phyloP scores from a whole-genome alignment of 2,888 invertebrate genomes.

The Eilema sororculum region DNA sequence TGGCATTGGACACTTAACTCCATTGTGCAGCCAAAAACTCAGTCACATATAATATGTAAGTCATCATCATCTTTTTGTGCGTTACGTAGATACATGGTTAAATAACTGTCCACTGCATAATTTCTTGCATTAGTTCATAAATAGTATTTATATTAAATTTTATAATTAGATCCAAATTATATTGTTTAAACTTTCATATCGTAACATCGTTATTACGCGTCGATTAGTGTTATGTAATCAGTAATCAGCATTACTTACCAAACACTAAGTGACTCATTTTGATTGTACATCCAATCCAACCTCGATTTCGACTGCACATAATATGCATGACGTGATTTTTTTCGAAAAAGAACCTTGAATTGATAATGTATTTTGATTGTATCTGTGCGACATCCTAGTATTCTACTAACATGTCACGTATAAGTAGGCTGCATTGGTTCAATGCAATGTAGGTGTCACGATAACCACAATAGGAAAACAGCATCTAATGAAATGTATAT shows the following conservation, averaged over 20 bases:
- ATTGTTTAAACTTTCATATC: background rate
- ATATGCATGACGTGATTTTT: conserved; percentile 5
- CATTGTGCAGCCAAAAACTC: too few relatives aligned
- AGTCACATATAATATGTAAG: too few relatives aligned
- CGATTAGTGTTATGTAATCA: background rate
- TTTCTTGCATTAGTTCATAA: too few relatives aligned
- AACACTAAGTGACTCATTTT: background rate
- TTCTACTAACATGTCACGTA: conserved; percentile 26
- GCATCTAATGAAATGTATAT: background rate
- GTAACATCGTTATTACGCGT: background rate
- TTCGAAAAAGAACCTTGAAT: conserved; percentile 17
- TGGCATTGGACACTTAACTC: too few relatives aligned
- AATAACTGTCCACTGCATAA: too few relatives aligned
- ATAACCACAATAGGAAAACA: background rate
- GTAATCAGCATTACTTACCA: background rate
- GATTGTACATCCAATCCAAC: background rate
- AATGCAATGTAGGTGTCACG: conserved; percentile 17
- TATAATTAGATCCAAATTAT: background rate
- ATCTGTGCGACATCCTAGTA: background rate
- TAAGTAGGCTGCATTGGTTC: conserved; percentile 25
- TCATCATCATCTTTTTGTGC: too few relatives aligned
- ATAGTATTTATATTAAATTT: background rate
- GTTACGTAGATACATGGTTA: too few relatives aligned
- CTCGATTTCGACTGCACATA: background rate
- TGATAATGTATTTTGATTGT: conserved; percentile 9